A percentile compares a stretch with the other conserved stretches of the same genome.
Conservation (phyloP, 2,113 vertebrate genomes). For the Sciurus niger region DNA sequence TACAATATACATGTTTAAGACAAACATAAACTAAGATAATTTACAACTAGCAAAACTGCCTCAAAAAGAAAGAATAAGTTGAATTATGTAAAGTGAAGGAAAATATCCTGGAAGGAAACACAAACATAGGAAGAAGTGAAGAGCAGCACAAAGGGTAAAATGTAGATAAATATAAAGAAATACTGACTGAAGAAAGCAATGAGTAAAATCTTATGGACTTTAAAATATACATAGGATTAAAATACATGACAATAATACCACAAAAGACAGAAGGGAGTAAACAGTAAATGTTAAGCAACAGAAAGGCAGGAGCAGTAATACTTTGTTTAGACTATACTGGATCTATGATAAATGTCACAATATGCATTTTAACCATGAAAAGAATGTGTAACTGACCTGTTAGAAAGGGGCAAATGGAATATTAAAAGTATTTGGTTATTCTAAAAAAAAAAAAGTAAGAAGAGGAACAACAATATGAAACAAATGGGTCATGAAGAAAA, state of each 20-base stretch:
- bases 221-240: slow-evolving; percentile 18
- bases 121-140: neutral
- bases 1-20: neutral
- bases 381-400: neutral
- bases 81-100: neutral
- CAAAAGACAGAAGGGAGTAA: neutral
- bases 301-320: slow-evolving; percentile 2
- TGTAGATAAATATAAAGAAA: neutral
- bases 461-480: slow-evolving; percentile 15
- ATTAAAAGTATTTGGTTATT: slow-evolving; percentile 38
- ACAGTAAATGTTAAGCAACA: slow-evolving; percentile 38
- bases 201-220: neutral
- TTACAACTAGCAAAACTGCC: neutral
- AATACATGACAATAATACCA: neutral
- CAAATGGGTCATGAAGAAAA: neutral
- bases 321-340: neutral
- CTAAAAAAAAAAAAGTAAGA: slow-evolving; percentile 42
- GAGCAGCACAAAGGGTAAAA: neutral
- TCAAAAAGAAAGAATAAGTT: slow-evolving; percentile 18
- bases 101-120: slow-evolving; percentile 1
- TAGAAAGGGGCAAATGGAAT: neutral
- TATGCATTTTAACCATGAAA: neutral
- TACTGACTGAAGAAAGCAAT: neutral
- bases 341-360: neutral
- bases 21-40: slow-evolving; percentile 48